These are phyloP conservation scores for Gracilinanus agilis DNA, from an alignment of 2,113 vertebrate species.

Conservation along the genomic window DNA sequence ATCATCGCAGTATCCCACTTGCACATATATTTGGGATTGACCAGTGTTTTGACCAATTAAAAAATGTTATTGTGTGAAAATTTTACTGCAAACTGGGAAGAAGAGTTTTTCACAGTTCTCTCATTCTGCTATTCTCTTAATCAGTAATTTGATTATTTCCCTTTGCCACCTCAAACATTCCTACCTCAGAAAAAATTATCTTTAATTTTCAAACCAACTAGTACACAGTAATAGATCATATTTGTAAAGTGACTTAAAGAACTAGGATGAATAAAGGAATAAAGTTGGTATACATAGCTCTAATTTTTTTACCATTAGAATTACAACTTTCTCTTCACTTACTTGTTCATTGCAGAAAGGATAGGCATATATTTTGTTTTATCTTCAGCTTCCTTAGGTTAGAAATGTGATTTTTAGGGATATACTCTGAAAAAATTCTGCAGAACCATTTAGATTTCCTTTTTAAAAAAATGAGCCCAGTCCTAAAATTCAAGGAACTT, in stretches of 20 bases:
- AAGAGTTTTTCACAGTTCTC: no score
- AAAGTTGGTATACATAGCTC: not conserved
- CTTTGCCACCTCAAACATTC: no score
- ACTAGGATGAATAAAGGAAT: not conserved
- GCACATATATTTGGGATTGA: no score
- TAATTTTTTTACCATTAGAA: not conserved
- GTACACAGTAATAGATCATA: no score
- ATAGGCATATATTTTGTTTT: not conserved
- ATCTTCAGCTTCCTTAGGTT: not conserved
- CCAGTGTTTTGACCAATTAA: no score
- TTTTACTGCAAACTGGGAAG: no score
- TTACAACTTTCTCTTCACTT: not conserved
- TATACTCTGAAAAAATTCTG: not conserved
- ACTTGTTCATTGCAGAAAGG: not conserved
- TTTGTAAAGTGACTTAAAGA: not conserved
- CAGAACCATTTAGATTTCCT: not conserved
- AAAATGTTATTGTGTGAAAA: no score
- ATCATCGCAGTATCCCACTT: no score
- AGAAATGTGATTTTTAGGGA: not conserved
- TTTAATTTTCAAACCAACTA: no score
- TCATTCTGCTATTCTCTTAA: no score
- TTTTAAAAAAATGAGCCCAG: not conserved
- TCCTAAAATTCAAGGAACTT: not conserved
- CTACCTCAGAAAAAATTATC: no score
- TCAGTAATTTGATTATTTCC: no score